Conservation (phyloP, 2,797 vertebrate genomes). For the Sebastes cheni region DNA sequence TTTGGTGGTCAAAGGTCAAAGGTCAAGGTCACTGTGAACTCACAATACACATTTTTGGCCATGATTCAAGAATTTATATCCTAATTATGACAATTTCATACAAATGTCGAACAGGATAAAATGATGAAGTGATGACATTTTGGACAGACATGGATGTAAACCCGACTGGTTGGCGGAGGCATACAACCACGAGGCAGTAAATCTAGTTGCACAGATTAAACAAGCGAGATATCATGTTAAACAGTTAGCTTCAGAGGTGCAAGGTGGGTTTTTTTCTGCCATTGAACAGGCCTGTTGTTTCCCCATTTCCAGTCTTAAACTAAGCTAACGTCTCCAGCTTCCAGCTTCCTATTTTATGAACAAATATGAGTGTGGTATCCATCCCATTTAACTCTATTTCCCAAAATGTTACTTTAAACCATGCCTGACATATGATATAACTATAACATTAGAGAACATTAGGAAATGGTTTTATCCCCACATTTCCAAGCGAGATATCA, state of each 20-base stretch:
- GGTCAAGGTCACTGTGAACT: no score
- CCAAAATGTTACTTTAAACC: neutral
- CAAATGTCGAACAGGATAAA: no score
- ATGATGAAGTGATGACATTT: no score
- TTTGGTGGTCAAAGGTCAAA: no score
- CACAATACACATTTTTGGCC: no score
- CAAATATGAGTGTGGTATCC: neutral
- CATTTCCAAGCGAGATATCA: neutral
- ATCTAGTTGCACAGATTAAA: no score
- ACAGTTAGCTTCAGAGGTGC: neutral
- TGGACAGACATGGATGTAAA: no score
- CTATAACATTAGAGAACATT: neutral
- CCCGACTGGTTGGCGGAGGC: no score
- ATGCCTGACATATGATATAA: neutral
- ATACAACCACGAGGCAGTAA: no score
- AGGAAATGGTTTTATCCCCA: neutral
- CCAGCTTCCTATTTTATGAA: neutral
- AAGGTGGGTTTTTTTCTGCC: neutral
- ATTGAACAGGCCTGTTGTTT: neutral
- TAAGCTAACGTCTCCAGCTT: neutral
- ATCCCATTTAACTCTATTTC: neutral
- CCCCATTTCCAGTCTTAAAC: neutral
- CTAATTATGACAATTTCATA: no score
- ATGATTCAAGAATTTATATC: no score
- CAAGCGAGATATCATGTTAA: no score